Conservation (phyloP, 1,140 invertebrate genomes). For the Lordiphosa collinella region DNA sequence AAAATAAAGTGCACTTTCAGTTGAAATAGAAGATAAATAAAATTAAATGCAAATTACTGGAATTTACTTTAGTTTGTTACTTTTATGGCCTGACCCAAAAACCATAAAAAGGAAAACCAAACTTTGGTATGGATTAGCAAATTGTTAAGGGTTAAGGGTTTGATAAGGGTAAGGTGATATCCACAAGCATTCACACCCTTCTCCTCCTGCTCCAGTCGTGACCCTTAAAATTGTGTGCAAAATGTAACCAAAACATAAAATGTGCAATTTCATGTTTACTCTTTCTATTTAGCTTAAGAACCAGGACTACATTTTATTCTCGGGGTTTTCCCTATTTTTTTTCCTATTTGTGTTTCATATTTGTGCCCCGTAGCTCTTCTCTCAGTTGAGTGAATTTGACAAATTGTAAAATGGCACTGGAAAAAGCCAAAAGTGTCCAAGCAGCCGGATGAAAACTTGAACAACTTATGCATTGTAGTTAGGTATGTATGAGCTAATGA, state of each 20-base stretch:
- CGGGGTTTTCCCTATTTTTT: conserved; percentile 14
- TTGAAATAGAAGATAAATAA: too few species aligned
- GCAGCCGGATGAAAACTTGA: conserved; percentile 15
- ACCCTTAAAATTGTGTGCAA: conserved; percentile 53
- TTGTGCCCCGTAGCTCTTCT: conserved; percentile 23
- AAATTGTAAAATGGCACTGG: conserved; percentile 58
- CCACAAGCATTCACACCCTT: too few species aligned
- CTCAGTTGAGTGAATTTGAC: conserved; percentile 72
- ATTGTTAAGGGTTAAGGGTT: too few species aligned
- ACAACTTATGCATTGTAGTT: conserved; percentile 24
- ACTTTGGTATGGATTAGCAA: too few species aligned
- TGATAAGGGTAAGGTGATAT: too few species aligned
- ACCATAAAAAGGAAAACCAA: too few species aligned
- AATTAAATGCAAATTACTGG: too few species aligned
- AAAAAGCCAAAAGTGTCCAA: conserved; percentile 22
- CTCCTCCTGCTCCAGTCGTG: too few species aligned
- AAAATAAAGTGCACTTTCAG: conserved; percentile 27
- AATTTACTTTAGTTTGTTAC: too few species aligned
- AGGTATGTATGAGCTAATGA: conserved; percentile 56
- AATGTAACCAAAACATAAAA: conserved; percentile 43
- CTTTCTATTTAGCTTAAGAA: conserved; percentile 21
- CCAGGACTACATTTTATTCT: conserved; percentile 16
- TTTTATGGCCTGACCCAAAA: too few species aligned
- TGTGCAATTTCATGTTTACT: conserved; percentile 71
- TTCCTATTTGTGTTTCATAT: conserved; percentile 44